Evolutionary conservation across 2,797 vertebrate genomes (phyloP), one percentile per base, ranked within the genome.

Genomic region (Selene dorsalis): DNA sequence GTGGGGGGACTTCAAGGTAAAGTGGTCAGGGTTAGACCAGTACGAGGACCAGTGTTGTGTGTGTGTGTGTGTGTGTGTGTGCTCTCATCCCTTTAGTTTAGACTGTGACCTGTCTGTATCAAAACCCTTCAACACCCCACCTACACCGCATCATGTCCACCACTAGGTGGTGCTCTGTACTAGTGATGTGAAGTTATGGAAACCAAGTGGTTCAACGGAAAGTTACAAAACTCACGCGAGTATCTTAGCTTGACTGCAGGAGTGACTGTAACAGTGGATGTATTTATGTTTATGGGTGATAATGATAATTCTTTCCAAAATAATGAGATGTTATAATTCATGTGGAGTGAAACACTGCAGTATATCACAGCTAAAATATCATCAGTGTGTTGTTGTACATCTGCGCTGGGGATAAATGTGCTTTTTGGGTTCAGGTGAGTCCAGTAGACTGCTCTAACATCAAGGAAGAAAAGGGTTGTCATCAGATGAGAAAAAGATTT

Each of bases 101-200:
- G 2, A 22, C 39, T 24, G 8, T 62, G 22, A 26, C 1, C 50
- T 18, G 55, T 58, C 17, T 59, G 32, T 38, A 11, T 59, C 14
- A n/a, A 43, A 39, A 59, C n/a, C 8, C 22, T 28, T 8, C 20
- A 48, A 18, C 6, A 13, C 13, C 7, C 2, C 53, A 69, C 39
- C 24, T 60, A 63, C 60, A 67, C 0, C 47, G 4, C 17, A 48
- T 0, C 3, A 11, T 1, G 10, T 22, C 10, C 8, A 13, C 1
- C 91, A 86, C 76, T 63, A 83, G 91, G 67, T 87, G 88, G 83
- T 32, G 83, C 72, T 80, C 72, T 77, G 35, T 22, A 35, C 76
- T 22, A 5, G 0, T 9, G 0, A 24, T 53, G 6, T 20, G 59
- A 26, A 48, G 16, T 4, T 6, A 10, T 3, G 6, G 35, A 43